phyloP scores from a whole-genome alignment of 2,888 invertebrate species.

The Lepidochrysops patricia region DNA sequence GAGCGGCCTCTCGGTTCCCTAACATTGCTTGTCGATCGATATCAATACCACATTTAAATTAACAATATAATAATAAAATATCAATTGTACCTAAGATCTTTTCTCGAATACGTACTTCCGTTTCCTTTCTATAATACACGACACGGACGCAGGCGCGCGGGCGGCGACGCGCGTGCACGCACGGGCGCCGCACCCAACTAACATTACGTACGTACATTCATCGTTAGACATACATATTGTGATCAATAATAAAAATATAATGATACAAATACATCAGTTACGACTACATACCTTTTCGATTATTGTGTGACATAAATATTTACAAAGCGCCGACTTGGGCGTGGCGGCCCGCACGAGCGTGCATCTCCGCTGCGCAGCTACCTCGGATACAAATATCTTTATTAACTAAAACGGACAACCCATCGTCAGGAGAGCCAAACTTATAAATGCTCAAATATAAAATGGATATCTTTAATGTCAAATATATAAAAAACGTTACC shows the following conservation, averaged over 20 bases:
- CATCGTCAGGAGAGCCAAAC: constrained; percentile 57
- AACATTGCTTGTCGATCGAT: constrained; percentile 70
- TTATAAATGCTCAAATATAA: constrained; percentile 59
- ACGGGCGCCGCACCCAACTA: constrained; percentile 31
- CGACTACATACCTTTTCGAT: constrained; percentile 67
- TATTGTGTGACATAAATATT: constrained; percentile 74
- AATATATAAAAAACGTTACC: constrained; percentile 50
- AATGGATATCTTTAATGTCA: constrained; percentile 52
- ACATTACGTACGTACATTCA: constrained; percentile 47
- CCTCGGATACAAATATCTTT: constrained; percentile 50
- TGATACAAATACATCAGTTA: constrained; percentile 72
- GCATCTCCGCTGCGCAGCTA: constrained; percentile 19
- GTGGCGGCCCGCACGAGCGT: constrained; percentile 21
- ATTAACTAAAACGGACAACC: constrained; percentile 64
- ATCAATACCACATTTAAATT: constrained; percentile 72
- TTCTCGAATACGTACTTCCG: constrained; percentile 65
- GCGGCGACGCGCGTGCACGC: constrained; percentile 37
- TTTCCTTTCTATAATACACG: constrained; percentile 58
- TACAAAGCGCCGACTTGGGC: constrained; percentile 60
- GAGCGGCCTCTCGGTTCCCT: constrained; percentile 50
- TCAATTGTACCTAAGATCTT: constrained; percentile 74
- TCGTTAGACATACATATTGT: constrained; percentile 66
- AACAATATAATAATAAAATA: constrained; percentile 70
- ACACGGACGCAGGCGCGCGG: constrained; percentile 32
- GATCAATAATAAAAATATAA: constrained; percentile 74